Percentiles rank a stretch among this genome's conserved stretches.
These are phyloP conservation scores for Pan troglodytes DNA, from an alignment of 2,113 vertebrate species.

Conservation along the genomic window DNA sequence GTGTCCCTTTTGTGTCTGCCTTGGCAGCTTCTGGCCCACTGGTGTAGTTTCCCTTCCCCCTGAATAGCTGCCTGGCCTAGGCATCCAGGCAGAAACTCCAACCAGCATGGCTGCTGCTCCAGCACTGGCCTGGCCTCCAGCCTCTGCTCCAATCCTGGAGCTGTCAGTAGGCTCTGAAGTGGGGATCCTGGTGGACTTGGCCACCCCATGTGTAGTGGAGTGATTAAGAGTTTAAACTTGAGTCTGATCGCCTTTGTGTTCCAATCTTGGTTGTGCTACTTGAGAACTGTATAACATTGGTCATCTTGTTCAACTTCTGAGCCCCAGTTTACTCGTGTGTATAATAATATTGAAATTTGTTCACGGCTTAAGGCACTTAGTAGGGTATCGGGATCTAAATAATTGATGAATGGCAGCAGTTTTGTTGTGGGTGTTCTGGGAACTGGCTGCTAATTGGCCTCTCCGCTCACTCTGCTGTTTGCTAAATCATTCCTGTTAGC, in stretches of 20 bases:
- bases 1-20: constrained; percentile 59
- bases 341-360: neutral
- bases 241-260: neutral
- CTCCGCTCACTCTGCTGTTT: neutral
- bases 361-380: neutral
- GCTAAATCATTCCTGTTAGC: neutral
- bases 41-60: neutral
- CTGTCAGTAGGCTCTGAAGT: neutral
- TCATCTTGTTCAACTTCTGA: neutral
- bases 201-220: neutral
- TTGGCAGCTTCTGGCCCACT: constrained; percentile 17
- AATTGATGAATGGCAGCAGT: neutral
- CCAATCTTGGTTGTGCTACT: neutral
- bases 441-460: neutral
- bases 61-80: neutral
- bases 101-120: neutral
- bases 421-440: neutral
- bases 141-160: neutral
- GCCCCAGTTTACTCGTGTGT: neutral
- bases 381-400: neutral
- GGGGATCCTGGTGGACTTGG: neutral
- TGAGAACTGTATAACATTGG: neutral
- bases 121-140: neutral
- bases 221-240: neutral
- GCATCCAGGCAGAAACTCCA: neutral